Base-by-base conservation (phyloP, 1,140 invertebrate species). In the Dreissena rostriformis region DNA sequence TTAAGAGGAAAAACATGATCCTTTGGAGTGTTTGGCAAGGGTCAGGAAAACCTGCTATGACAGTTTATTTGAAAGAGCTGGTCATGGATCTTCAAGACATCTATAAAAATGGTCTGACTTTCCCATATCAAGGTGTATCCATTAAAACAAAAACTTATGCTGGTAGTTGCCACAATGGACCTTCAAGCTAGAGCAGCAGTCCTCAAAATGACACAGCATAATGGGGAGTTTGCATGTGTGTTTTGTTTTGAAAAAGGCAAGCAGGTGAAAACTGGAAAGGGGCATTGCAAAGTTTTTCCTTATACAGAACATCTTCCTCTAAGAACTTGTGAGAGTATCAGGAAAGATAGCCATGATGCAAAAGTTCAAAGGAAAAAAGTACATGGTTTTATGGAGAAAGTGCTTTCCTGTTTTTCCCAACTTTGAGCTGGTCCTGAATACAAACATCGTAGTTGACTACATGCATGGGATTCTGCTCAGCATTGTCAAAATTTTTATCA, bases 21-120 rank as follows among this genome's bases (percentile, higher is more conserved):
- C 19, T 73, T 6, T 82, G 73, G 67, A 79, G 67, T 17, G 28
- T 86, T 10, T 82, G 84, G 84, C 79, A 82, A 24, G 84, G 84
- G 7, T 8, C 12, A 7, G 79, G 79, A 8, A 86, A 82, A 51
- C 84, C 79, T 12, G n/a, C n/a, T 5, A 82, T 86, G 79, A 78
- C 80, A 39, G 51, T 78, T 65, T 86, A 39, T 53, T 12, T 86
- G 51, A 29, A 68, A 51, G 55, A 68, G 28, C 24, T 86, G 10
- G 79, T 77, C 17, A 55, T 65, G 26, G 78, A 86, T 51, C 26
- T 82, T 2, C 5, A 17, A 14, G 6, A 19, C 12, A 15, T 82
- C 0, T 73, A 78, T 29, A 53, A 14, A 14, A 67, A 29, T 15
- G 66, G 65, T 12, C 8, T 78, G n/a, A 17, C 51, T 12, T 26